Conservation (phyloP, 2,888 invertebrate genomes). For the Melinaea menophilus region DNA sequence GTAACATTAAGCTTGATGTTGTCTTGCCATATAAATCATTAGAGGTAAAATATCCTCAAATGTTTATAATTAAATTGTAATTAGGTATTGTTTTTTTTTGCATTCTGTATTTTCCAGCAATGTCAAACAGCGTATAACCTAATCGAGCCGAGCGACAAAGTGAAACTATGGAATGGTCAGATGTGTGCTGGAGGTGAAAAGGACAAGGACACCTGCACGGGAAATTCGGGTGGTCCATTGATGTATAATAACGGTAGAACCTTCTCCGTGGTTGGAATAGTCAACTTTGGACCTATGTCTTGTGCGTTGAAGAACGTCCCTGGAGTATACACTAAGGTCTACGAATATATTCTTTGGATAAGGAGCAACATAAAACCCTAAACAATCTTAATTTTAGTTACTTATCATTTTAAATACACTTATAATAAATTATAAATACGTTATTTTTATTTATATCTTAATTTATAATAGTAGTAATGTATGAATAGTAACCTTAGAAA, state of each 20-base stretch:
- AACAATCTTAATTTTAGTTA: slow-evolving; percentile 8
- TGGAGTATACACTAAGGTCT: slow-evolving; percentile 80
- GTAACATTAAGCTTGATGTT: slow-evolving; percentile 46
- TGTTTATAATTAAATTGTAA: too few species aligned
- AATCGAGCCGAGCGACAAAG: slow-evolving; percentile 24
- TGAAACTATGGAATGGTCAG: slow-evolving; percentile 45
- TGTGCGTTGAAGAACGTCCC: slow-evolving; percentile 80
- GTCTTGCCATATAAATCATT: slow-evolving; percentile 37
- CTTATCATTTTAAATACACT: too few species aligned
- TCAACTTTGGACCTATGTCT: slow-evolving; percentile 80
- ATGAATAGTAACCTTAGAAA: too few species aligned
- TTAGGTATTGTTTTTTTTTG: too few species aligned
- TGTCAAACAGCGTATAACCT: slow-evolving; percentile 42
- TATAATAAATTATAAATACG: too few species aligned
- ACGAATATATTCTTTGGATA: slow-evolving; percentile 79
- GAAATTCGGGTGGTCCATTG: slow-evolving; percentile 82
- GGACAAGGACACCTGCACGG: slow-evolving; percentile 79
- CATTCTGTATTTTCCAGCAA: slow-evolving; percentile 34
- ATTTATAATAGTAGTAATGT: too few species aligned
- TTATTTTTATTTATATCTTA: too few species aligned
- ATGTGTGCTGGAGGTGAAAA: slow-evolving; percentile 79
- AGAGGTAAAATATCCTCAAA: slow-evolving; percentile 31
- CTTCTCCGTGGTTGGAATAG: slow-evolving; percentile 69
- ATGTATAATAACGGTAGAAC: slow-evolving; percentile 57
- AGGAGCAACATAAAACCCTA: slow-evolving; percentile 50